phyloP scores from a whole-genome alignment of 37 sponge, comb jelly and placozoan genomes.

The Dysidea cf. avara region DNA sequence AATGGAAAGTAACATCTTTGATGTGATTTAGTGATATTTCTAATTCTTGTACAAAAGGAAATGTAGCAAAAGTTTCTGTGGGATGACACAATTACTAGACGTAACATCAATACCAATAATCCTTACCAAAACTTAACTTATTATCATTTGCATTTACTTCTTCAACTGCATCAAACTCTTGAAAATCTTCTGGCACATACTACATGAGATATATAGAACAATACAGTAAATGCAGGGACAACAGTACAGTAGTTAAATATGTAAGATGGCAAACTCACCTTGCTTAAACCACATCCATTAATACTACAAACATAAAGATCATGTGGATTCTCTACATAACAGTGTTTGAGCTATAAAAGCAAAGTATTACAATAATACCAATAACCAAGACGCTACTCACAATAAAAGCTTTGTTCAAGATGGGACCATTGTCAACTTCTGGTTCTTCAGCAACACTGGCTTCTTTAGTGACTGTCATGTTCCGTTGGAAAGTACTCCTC shows the following conservation, averaged over 20 bases:
- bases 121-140: constrained; percentile 62
- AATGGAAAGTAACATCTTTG: constrained; percentile 10
- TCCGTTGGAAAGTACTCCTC: constrained; percentile 1
- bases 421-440: constrained; percentile 5
- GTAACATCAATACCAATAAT: not conserved
- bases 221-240: not conserved
- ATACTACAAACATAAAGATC: constrained; percentile 58
- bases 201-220: not conserved
- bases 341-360: constrained; percentile 46
- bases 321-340: constrained; percentile 54
- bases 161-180: constrained; percentile 47
- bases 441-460: constrained; percentile 1
- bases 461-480: constrained; percentile 39
- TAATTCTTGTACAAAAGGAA: constrained; percentile 53
- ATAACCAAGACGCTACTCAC: too few species aligned
- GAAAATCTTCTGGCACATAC: constrained; percentile 25
- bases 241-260: not conserved
- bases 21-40: constrained; percentile 66
- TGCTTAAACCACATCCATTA: constrained; percentile 41
- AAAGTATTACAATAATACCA: too few species aligned
- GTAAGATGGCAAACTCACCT: constrained; percentile 28
- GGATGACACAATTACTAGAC: not conserved
- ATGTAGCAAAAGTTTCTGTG: constrained; percentile 57
- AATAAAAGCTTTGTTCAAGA: too few species aligned
- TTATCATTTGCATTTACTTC: constrained; percentile 72